Evolutionary conservation across 2,888 invertebrate genomes (phyloP), one percentile per base, ranked within the genome.

Genomic region (Nephrocerus scutellatus): DNA sequence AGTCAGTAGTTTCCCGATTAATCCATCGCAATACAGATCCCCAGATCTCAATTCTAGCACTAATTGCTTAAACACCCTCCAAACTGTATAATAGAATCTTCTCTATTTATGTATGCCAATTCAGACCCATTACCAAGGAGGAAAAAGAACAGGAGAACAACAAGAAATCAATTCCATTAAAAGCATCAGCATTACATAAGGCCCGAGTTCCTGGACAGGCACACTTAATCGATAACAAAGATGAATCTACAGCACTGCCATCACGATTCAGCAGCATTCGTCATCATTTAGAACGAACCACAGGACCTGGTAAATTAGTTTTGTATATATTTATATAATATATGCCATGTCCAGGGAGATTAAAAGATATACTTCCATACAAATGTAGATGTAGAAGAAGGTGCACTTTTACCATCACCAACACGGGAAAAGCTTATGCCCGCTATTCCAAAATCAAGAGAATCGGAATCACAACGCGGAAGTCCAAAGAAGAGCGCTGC

Each of bases 141-240:
- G 88, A 88, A 60, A 88, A 88, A 60, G 87, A 86, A 50, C 82
- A 84, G 55, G 87, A 87, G 68, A 83, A 82, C 63, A 85, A 83
- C 58, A 84, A 84, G 51, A 86, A 84, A 69, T 78, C 77, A 42
- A 81, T 82, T 24, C 83, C 84, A 32, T 78, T 80, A 60, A 80
- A 80, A 48, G 40, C 48, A 35, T 16, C 30, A 16, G 32, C 26
- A 21, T n/a, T 30, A 9, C 53, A 52, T 41, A 63, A 65, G 49
- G 54, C 60, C 22, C 59, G 60, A 56, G 55, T 76, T 75, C 74
- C 72, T 71, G 57, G 76, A 66, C 49, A 76, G 72, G 48, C 76
- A 70, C 42, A 74, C 72, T 59, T 75, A 71, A 63, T 76, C 72
- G 67, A 77, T 72, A 58, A 62, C 46, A 62, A 58, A 48, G 67